These are phyloP conservation scores for Rhinoderma darwinii DNA, from an alignment of 2,113 vertebrate genomes.

Conservation along the genomic window DNA sequence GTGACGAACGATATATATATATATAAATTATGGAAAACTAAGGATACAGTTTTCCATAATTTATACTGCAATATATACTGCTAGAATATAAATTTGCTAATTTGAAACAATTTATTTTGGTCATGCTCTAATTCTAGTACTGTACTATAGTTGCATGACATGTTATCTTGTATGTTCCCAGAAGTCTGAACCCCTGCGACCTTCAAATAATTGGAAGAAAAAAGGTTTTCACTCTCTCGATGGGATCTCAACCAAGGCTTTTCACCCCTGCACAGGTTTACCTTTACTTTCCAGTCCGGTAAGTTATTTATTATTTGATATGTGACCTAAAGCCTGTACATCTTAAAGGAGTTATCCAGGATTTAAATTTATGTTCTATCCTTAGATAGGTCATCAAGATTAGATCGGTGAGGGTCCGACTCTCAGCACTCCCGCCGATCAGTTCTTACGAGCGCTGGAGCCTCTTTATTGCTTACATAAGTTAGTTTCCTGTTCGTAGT, in stretches of 20 bases:
- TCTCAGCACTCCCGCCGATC: too few relatives aligned
- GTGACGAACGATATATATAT: not conserved
- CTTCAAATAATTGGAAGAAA: conserved; percentile 86
- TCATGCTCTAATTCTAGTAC: not conserved
- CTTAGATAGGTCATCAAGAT: too few relatives aligned
- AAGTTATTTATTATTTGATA: conserved; percentile 63
- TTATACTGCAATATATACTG: not conserved
- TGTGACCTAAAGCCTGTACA: not conserved
- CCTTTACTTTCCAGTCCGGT: conserved; percentile 98
- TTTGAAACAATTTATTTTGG: not conserved
- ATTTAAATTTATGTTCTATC: too few relatives aligned
- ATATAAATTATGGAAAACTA: not conserved
- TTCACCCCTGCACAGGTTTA: conserved; percentile 95
- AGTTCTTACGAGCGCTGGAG: too few relatives aligned
- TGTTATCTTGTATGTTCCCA: conserved; percentile 49
- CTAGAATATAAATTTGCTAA: not conserved
- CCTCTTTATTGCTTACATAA: too few relatives aligned
- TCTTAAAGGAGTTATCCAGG: too few relatives aligned
- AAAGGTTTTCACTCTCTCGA: conserved; percentile 90
- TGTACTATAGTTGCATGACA: too few relatives aligned
- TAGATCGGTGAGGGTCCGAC: too few relatives aligned
- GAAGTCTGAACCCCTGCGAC: conserved; percentile 79
- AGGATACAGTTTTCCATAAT: not conserved
- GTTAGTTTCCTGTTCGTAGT: too few relatives aligned
- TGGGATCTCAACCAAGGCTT: conserved; percentile 89